Base-by-base conservation (phyloP, 2,113 vertebrate species). In the Silurus meridionalis region DNA sequence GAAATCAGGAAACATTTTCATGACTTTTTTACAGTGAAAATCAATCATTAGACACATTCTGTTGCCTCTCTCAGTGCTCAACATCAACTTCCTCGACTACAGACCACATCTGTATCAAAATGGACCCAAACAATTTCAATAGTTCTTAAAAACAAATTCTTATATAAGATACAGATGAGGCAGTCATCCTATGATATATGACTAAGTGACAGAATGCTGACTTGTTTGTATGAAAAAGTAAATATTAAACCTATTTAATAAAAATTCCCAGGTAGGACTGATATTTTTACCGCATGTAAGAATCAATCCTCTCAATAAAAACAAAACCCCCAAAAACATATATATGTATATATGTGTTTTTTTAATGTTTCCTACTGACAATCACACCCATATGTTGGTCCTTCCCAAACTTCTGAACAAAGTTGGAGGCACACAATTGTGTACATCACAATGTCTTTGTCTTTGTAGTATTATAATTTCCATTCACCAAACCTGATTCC, bases 41-140 rank as follows among this genome's bases (percentile, higher is more conserved):
- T 88, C 79, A 88, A 88, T 89, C 78, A 89, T 84, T 77, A 81
- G 83, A 25, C 48, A 66, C 81, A 78, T 88, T 55, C 37, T 72
- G 25, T 46, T 72, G 67, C 6, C 10, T 37, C 52, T 28, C 5
- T 28, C 23, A 25, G 13, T 21, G 28, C 46, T 37, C 57, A 80
- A 55, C 10, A 80, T 37, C 23, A 37, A 23, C 72, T 55, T 6
- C 17, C 17, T 25, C 52, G 28, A 37, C 28, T 37, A 37, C 28
- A 37, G 28, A 37, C 28, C 28, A 37, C 28, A 37, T 15, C 14
- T 48, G 37, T 50, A 86, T 13, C 7, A 23, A 52, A 60, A 60
- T 58, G 8, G 28, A 50, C 55, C 64, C 28, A 37, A 75, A 13
- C 13, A 1, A 25, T 15, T 83, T 64, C 6, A 53, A 46, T n/a